Percentiles rank a stretch among this genome's conserved stretches.
Evolutionary conservation across 2,888 invertebrate species (phyloP).

Genomic region (Rutpela maculata): DNA sequence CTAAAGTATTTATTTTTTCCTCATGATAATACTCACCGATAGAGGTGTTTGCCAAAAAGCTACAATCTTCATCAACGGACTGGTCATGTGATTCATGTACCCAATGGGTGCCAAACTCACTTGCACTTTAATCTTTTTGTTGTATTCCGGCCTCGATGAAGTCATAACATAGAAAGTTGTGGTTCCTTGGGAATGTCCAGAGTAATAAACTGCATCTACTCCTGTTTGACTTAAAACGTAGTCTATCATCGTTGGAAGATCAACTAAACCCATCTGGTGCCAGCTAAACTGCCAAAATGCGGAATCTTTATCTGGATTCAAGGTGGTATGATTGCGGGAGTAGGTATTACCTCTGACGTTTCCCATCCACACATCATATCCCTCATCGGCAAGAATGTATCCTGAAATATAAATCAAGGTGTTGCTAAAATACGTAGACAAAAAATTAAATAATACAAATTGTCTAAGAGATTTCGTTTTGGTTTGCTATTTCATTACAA

Average conservation of each 20-base stretch:
- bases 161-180: slow-evolving; percentile 82
- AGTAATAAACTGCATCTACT: slow-evolving; percentile 80
- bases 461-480: background rate
- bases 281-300: slow-evolving; percentile 79
- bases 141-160: slow-evolving; percentile 80
- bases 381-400: slow-evolving; percentile 64
- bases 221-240: slow-evolving; percentile 79
- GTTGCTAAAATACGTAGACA: background rate
- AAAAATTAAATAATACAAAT: background rate
- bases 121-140: slow-evolving; percentile 80
- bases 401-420: slow-evolving; percentile 44
- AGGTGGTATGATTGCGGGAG: slow-evolving; percentile 58
- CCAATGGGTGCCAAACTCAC: slow-evolving; percentile 84
- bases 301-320: slow-evolving; percentile 60
- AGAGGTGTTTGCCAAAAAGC: slow-evolving; percentile 57
- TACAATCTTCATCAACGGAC: slow-evolving; percentile 63
- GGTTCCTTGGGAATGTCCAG: slow-evolving; percentile 89
- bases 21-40: slow-evolving; percentile 49
- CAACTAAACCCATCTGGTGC: slow-evolving; percentile 88
- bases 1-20: background rate
- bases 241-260: slow-evolving; percentile 90
- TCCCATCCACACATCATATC: slow-evolving; percentile 67
- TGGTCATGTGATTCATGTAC: slow-evolving; percentile 77
- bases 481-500: too few relatives aligned
- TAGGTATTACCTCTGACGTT: slow-evolving; percentile 63